These are phyloP conservation scores for Drosophila rhopaloa DNA, from an alignment of 1,140 invertebrate genomes.

Conservation along the genomic window DNA sequence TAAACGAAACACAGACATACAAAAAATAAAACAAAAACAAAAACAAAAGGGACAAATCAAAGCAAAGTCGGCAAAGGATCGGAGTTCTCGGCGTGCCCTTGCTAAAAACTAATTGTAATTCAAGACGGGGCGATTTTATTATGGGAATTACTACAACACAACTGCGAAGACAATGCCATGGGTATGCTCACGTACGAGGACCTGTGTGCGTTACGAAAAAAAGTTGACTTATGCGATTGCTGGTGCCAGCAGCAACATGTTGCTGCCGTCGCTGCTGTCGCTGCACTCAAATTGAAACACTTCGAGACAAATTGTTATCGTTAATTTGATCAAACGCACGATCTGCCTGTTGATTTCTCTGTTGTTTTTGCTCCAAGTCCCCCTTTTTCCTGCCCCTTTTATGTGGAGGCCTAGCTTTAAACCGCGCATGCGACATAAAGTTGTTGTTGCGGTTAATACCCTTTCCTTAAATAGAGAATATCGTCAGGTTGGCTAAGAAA, in stretches of 20 bases:
- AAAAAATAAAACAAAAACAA: slow-evolving; percentile 11
- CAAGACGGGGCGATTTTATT: slow-evolving; percentile 84
- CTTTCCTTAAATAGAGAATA: background rate
- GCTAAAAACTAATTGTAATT: slow-evolving; percentile 83
- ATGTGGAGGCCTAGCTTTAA: background rate
- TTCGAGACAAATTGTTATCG: slow-evolving; percentile 85
- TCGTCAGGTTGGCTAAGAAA: background rate
- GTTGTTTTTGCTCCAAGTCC: slow-evolving; percentile 24
- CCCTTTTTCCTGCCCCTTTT: background rate
- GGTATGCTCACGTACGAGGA: slow-evolving; percentile 40
- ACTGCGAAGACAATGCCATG: slow-evolving; percentile 60
- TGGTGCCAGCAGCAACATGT: slow-evolving; percentile 65
- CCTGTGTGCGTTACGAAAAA: slow-evolving; percentile 47
- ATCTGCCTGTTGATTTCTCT: slow-evolving; percentile 76
- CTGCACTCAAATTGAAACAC: slow-evolving; percentile 81
- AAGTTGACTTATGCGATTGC: slow-evolving; percentile 78
- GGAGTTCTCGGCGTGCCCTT: slow-evolving; percentile 49
- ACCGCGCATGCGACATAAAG: slow-evolving; percentile 57
- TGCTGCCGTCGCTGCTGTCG: slow-evolving; percentile 32
- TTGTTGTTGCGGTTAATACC: slow-evolving; percentile 20
- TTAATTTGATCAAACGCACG: slow-evolving; percentile 84
- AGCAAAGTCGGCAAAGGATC: slow-evolving; percentile 12
- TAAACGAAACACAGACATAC: slow-evolving; percentile 53
- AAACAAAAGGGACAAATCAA: slow-evolving; percentile 18
- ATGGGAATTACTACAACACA: slow-evolving; percentile 76